phyloP scores from a whole-genome alignment of 2,113 vertebrate species.

The Camelus dromedarius region DNA sequence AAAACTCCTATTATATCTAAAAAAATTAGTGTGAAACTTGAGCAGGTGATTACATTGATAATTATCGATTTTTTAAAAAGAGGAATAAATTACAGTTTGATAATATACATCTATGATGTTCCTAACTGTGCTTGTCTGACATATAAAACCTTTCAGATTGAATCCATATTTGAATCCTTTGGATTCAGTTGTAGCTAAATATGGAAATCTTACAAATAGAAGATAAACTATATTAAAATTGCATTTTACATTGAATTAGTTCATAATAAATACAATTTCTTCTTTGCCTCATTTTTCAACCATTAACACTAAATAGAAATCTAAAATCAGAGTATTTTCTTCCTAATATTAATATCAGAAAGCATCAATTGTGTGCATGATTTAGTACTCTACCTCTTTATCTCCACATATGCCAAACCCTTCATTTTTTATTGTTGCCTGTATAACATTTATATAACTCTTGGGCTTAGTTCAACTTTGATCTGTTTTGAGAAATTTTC shows the following conservation, averaged over 20 bases:
- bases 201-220: conserved; percentile 75
- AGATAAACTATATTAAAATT: conserved; percentile 54
- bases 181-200: conserved; percentile 72
- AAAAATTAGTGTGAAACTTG: not conserved
- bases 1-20: not conserved
- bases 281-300: not conserved
- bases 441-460: not conserved
- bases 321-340: conserved; percentile 5
- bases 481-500: not conserved
- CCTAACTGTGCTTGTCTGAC: conserved; percentile 53
- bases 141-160: conserved; percentile 60
- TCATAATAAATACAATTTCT: conserved; percentile 49
- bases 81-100: conserved; percentile 27
- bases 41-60: conserved; percentile 29
- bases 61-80: conserved; percentile 41
- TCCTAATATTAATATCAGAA: not conserved
- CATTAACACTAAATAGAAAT: not conserved
- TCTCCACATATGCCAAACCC: not conserved
- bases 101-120: conserved; percentile 69
- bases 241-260: conserved; percentile 53
- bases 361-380: not conserved
- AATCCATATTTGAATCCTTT: conserved; percentile 76
- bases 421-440: not conserved
- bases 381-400: not conserved
- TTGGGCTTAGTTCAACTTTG: not conserved